Base-by-base conservation (phyloP, 2,888 invertebrate species). In the Andrena praecox region DNA sequence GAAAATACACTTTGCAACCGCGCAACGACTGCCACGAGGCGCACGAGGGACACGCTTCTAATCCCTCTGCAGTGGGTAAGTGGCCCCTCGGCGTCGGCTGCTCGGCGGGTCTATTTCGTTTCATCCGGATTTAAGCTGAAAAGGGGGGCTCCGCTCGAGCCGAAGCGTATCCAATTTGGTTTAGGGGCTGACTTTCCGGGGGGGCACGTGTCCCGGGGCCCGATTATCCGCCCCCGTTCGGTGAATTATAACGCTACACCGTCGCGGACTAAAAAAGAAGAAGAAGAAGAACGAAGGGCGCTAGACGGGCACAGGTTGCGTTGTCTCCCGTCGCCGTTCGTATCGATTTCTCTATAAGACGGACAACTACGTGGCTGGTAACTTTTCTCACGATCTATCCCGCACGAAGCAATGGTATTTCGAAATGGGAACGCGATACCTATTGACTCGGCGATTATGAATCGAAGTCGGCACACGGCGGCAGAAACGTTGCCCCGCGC, bases 341-440 rank as follows among this genome's bases (percentile, higher is more conserved):
- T 16, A 67, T 67, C 33, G 48, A 66, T 67, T 50, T 71, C 69
- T 60, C 60, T 20, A 10, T 10, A 50, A 73, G 48, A 60, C 62
- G 42, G 48, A 77, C 62, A 78, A 50, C 42, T 59, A 52, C 67
- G 7, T 50, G 27, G n/a, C 66, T 42, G n/a, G 74, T 66, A 59
- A 81, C 62, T 76, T 82, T 82, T 82, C 82, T 77, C 82, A 82
- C 82, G 82, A 82, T 82, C 77, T 77, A 82, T 82, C 56, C 27
- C 71, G 50, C 76, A 52, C 31, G 64, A 42, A 59, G 77, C 71
- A 77, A 82, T 82, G 77, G 59, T 68, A 82, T 82, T 82, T 82
- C 77, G 82, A 82, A 82, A 82, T 77, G 71, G 63, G 68, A 82
- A 82, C 76, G 71, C 70, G 69, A 82, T 82, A 82, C 70, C 82